These are phyloP conservation scores for Lepus europaeus DNA, from an alignment of 2,113 vertebrate genomes.

Conservation along the genomic window DNA sequence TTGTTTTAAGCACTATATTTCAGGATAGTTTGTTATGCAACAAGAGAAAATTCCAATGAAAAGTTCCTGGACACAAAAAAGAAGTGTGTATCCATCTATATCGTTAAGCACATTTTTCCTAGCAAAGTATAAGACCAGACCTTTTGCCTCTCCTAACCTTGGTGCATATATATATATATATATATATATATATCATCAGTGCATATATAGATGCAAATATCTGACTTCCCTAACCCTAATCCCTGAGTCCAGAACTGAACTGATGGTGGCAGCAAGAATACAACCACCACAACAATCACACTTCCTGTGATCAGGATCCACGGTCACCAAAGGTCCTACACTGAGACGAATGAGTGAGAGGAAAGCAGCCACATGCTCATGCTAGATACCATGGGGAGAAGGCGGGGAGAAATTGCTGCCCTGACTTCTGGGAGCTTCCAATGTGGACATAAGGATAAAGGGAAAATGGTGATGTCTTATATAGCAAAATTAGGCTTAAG, in stretches of 20 bases:
- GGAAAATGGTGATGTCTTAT: not conserved
- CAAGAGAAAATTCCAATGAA: not conserved
- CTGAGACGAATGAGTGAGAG: not conserved
- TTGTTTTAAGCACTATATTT: not conserved
- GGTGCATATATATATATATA: not conserved
- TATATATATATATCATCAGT: too few species aligned
- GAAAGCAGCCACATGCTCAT: not conserved
- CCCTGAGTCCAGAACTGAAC: not conserved
- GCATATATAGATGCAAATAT: too few species aligned
- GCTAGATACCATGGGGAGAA: too few species aligned
- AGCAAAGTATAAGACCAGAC: not conserved
- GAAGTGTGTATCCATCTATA: not conserved
- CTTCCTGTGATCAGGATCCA: not conserved
- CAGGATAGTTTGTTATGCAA: not conserved
- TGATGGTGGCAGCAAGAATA: not conserved
- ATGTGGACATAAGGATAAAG: not conserved
- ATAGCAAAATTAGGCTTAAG: not conserved
- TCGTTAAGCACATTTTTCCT: not conserved
- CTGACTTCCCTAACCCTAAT: not conserved
- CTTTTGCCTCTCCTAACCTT: not conserved
- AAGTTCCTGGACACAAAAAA: not conserved
- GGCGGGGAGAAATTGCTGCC: not conserved
- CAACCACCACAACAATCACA: not conserved
- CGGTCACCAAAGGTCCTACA: not conserved
- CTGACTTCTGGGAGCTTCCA: not conserved